These are phyloP conservation scores for Drosophila nr. perissopoda DNA, from an alignment of 2,888 invertebrate genomes.

Conservation along the genomic window DNA sequence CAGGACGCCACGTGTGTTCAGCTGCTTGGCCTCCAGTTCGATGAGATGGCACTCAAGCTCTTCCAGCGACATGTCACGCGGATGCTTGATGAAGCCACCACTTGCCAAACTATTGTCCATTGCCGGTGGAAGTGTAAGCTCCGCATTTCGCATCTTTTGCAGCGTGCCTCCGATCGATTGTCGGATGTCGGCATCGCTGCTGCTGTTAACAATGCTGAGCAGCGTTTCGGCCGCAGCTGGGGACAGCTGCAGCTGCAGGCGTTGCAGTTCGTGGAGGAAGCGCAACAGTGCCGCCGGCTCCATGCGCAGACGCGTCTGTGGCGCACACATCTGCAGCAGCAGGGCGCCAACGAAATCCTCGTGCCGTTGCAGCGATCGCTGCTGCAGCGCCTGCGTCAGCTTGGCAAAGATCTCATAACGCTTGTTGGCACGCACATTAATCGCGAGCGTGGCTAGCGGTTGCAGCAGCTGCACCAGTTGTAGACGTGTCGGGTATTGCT, in stretches of 20 bases:
- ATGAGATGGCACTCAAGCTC: slow-evolving; percentile 88
- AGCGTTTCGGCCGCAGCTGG: slow-evolving; percentile 85
- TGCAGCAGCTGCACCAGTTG: slow-evolving; percentile 85
- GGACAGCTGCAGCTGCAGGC: slow-evolving; percentile 84
- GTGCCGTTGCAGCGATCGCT: slow-evolving; percentile 84
- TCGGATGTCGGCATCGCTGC: slow-evolving; percentile 28
- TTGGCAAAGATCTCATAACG: slow-evolving; percentile 85
- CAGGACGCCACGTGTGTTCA: slow-evolving; percentile 89
- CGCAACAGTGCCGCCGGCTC: slow-evolving; percentile 84
- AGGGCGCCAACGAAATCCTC: slow-evolving; percentile 87
- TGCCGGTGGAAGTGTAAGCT: slow-evolving; percentile 67
- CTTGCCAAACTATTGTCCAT: slow-evolving; percentile 48
- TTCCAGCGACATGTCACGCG: slow-evolving; percentile 87
- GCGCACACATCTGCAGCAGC: slow-evolving; percentile 85
- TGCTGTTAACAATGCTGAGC: slow-evolving; percentile 39
- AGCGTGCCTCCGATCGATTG: slow-evolving; percentile 68
- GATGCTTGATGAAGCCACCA: slow-evolving; percentile 85
- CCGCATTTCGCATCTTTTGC: slow-evolving; percentile 84
- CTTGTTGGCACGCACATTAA: slow-evolving; percentile 83
- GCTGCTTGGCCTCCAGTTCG: slow-evolving; percentile 88
- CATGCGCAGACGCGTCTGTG: slow-evolving; percentile 83
- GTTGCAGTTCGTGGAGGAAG: slow-evolving; percentile 85
- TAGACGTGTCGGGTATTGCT: slow-evolving; percentile 85
- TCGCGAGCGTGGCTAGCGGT: slow-evolving; percentile 85
- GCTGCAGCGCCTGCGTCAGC: slow-evolving; percentile 85